A percentile compares a stretch with the other conserved stretches of the same genome.
Conservation (phyloP, 2,113 vertebrate species). For the Dipodomys stephensi region DNA sequence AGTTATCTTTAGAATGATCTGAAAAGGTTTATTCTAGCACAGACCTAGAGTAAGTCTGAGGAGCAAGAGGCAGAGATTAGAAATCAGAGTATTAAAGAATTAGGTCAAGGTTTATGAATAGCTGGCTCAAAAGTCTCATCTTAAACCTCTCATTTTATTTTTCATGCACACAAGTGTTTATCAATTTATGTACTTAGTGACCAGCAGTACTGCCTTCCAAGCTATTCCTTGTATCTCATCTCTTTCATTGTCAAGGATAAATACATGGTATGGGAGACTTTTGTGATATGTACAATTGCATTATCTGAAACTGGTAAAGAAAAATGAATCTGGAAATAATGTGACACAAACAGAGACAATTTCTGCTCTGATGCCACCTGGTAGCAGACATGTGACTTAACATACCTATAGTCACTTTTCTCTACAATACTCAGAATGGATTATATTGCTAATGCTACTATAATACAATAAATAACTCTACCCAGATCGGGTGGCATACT, state of each 20-base stretch:
- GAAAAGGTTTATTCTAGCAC: not conserved
- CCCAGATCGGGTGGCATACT: not conserved
- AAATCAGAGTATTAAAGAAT: not conserved
- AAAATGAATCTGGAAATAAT: conserved; percentile 18
- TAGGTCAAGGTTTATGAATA: not conserved
- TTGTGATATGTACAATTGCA: not conserved
- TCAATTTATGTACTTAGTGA: not conserved
- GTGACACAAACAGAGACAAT: not conserved
- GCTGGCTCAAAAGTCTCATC: not conserved
- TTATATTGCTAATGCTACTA: not conserved
- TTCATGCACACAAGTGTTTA: not conserved
- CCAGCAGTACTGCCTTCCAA: not conserved
- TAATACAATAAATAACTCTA: not conserved
- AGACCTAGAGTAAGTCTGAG: not conserved
- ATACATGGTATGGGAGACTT: not conserved
- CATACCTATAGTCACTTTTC: not conserved
- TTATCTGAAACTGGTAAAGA: not conserved
- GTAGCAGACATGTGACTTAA: not conserved
- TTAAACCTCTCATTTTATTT: not conserved
- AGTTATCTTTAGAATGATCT: conserved; percentile 1
- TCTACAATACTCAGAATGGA: not conserved
- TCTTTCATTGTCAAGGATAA: not conserved
- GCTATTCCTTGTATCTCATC: not conserved
- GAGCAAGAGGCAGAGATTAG: not conserved
- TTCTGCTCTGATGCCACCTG: not conserved